Percentiles rank a stretch among this genome's conserved stretches.
Evolutionary conservation across 2,797 vertebrate species (phyloP).

Genomic region (Lithobates pipiens): DNA sequence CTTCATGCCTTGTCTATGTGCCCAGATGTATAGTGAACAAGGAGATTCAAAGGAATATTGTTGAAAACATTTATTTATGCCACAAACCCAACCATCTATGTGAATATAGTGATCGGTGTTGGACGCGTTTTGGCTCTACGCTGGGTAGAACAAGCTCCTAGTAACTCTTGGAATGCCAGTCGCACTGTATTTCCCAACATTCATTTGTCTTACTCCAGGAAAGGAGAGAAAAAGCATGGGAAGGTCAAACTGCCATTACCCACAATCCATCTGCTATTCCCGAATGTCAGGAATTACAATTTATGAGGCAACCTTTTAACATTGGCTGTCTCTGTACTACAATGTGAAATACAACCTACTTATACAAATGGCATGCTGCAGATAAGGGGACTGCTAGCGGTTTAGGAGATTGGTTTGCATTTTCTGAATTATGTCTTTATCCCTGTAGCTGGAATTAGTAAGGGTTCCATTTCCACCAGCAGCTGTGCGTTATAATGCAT

Average conservation of each 20-base stretch:
- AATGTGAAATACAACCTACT: conserved; percentile 7
- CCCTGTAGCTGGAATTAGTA: neutral
- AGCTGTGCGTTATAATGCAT: no score
- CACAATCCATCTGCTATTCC: conserved; percentile 24
- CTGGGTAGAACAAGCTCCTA: no score
- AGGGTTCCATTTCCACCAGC: no score
- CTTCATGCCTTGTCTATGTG: no score
- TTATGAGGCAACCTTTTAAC: conserved; percentile 28
- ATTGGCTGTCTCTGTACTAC: neutral
- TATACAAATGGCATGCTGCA: neutral
- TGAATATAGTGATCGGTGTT: no score
- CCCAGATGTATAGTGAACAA: no score
- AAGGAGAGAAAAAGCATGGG: neutral
- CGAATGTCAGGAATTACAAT: conserved; percentile 11
- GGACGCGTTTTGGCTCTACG: no score
- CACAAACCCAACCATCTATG: no score
- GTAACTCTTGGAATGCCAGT: neutral
- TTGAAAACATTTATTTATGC: no score
- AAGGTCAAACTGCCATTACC: conserved; percentile 27
- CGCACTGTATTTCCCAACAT: neutral
- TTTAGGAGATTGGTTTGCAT: neutral
- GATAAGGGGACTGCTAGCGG: neutral
- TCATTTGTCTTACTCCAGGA: neutral
- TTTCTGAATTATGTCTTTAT: neutral
- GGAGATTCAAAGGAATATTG: no score